Base-by-base conservation (phyloP, 2,113 vertebrate species). In the Bubo scandiacus region DNA sequence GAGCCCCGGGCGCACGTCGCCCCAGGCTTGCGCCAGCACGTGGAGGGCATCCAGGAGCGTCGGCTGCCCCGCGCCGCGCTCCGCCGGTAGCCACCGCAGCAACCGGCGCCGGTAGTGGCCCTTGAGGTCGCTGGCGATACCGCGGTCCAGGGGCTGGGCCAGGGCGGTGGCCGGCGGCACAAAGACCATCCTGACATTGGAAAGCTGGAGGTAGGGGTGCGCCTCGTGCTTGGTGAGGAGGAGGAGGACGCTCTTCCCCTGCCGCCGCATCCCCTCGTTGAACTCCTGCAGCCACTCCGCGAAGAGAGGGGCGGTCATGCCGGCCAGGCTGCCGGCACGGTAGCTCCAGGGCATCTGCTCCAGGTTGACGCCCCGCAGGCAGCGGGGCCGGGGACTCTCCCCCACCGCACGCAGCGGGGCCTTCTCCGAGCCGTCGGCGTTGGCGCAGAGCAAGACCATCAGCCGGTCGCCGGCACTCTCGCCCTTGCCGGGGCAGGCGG, bases 81-180 rank as follows among this genome's bases (percentile, higher is more conserved):
- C 95, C 20, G 68, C 86, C 21, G 88, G 74, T 80, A 71, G 79
- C 94, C 94, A 93, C 83, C 92, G 77, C 88, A 95, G 96, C 95
- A 95, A 15, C 93, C 96, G 94, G 32, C 96, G 80, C 84, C 84
- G 92, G 94, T 96, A 97, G 63, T 94, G 95, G 17, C 74, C 67
- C 61, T 88, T 94, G 61, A 97, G 92, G 47, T 88, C 91, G 4
- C 77, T 2, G 54, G 82, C 4, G 6, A 97, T 23, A 72, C 97
- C 97, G 0, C 65, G 54, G 34, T 96, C 96, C 62, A 97, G 63
- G 8, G 96, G 95, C 30, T 73, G 95, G 2, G 65, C 49, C 45
- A 57, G n/a, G 30, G 55, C 1, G 2, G 88, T 1, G 9, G 89
- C 38, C 2, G 52, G 67, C 0, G 96, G 96, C 27, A 89, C 1